These are phyloP conservation scores for Pachyseris speciosa DNA, from an alignment of 64 coral and sea anemone genomes.

Conservation along the genomic window DNA sequence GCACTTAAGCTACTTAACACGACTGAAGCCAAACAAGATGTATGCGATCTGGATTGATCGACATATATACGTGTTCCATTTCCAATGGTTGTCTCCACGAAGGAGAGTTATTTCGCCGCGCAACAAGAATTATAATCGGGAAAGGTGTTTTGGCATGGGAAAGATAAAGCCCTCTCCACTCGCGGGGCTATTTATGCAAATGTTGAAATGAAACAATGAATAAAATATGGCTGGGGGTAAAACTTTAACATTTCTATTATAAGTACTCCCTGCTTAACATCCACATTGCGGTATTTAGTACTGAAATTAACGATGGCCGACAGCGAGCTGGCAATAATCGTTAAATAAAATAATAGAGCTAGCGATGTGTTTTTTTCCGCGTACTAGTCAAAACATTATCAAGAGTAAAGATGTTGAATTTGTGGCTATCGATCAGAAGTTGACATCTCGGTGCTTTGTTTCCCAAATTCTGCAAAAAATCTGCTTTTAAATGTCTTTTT, in stretches of 20 bases:
- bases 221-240: background rate
- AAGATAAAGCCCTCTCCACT: background rate
- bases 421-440: background rate
- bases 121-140: constrained; percentile 1
- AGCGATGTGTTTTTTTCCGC: background rate
- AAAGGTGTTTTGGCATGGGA: background rate
- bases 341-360: background rate
- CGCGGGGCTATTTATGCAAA: constrained; percentile 12
- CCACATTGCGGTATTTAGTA: background rate
- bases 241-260: constrained; percentile 7
- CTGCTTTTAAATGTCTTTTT: background rate
- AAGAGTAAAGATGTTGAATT: background rate
- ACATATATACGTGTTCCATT: background rate
- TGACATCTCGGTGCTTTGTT: background rate
- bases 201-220: background rate
- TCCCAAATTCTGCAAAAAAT: background rate
- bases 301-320: background rate
- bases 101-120: background rate
- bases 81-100: background rate
- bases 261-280: background rate
- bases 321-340: background rate
- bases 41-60: constrained; percentile 23
- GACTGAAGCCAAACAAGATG: constrained; percentile 51
- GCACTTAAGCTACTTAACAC: constrained; percentile 62
- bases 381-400: background rate